These are phyloP conservation scores for Chironomus tentans DNA, from an alignment of 2,888 invertebrate genomes.

Conservation along the genomic window DNA sequence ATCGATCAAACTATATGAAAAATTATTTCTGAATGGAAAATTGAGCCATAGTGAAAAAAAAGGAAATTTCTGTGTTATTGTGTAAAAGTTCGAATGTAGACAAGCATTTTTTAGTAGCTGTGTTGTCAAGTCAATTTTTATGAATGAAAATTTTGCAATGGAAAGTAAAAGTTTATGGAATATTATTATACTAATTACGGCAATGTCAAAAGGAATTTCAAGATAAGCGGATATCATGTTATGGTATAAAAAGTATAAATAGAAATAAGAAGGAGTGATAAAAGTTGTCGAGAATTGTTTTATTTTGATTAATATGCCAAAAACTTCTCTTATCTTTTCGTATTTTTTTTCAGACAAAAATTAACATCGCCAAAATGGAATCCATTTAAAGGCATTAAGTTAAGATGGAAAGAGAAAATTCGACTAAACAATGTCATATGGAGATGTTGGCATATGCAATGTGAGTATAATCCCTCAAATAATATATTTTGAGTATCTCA, in stretches of 20 bases:
- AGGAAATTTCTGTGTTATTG: neutral
- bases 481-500: neutral
- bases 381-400: slow-evolving; percentile 94
- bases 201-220: neutral
- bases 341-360: slow-evolving; percentile 74
- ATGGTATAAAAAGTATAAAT: too few relatives aligned
- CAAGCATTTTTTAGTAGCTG: too few relatives aligned
- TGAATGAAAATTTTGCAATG: neutral
- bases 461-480: slow-evolving; percentile 48
- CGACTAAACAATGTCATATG: slow-evolving; percentile 99
- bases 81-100: too few relatives aligned
- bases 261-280: neutral
- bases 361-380: slow-evolving; percentile 99
- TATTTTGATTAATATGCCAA: neutral
- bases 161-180: neutral
- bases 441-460: slow-evolving; percentile 99
- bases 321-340: neutral
- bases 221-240: neutral
- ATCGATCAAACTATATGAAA: neutral
- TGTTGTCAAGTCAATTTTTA: neutral
- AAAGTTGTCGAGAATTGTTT: neutral
- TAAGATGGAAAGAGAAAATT: slow-evolving; percentile 98
- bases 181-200: neutral
- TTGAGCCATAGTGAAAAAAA: neutral
- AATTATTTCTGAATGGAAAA: neutral